Evolutionary conservation across 2,797 vertebrate species (phyloP).

Genomic region (Sternarchorhynchus goeldii): DNA sequence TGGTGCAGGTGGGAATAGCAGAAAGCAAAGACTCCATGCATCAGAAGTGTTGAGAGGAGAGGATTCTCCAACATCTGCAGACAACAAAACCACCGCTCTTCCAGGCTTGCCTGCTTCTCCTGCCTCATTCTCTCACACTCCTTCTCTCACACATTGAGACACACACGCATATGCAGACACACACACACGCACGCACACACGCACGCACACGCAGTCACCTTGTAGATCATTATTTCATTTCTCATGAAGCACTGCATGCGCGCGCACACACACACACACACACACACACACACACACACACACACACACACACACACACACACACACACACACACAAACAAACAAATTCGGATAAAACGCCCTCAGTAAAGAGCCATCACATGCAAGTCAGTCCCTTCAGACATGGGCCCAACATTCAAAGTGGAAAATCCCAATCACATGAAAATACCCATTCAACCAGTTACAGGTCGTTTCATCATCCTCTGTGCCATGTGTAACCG

Average conservation of each 20-base stretch:
- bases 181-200: background rate
- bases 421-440: constrained; percentile 21
- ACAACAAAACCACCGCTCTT: constrained; percentile 8
- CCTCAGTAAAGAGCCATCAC: constrained; percentile 40
- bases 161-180: constrained; percentile 2
- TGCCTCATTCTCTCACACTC: too few relatives aligned
- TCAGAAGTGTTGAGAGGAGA: constrained; percentile 23
- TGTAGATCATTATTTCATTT: constrained; percentile 31
- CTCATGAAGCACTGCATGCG: background rate
- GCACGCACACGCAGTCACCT: constrained; percentile 11
- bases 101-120: background rate
- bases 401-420: background rate
- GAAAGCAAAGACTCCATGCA: constrained; percentile 14
- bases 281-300: constrained; percentile 1
- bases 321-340: constrained; percentile 2
- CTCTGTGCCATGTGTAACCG: constrained; percentile 35
- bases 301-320: constrained; percentile 10
- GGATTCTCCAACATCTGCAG: constrained; percentile 29
- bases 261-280: background rate
- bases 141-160: too few relatives aligned
- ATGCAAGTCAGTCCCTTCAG: constrained; percentile 35
- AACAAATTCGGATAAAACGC: constrained; percentile 27
- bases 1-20: constrained; percentile 30
- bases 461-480: constrained; percentile 71
- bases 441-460: constrained; percentile 50